Evolutionary conservation across 2,888 invertebrate species (phyloP), one percentile per base, ranked within the genome.

Genomic region (Hybos culiciformis): DNA sequence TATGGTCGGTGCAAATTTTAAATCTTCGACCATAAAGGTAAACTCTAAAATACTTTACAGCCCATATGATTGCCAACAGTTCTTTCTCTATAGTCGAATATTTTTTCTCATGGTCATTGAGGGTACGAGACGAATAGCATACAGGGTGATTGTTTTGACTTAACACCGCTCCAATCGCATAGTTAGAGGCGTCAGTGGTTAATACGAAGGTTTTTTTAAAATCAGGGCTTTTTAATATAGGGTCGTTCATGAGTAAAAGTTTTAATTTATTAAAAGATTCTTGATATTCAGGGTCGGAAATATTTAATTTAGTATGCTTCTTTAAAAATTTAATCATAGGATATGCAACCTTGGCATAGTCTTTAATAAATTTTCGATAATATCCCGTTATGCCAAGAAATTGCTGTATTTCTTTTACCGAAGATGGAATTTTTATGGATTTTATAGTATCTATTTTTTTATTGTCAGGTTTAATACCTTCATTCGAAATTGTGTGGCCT

Each of bases 201-300:
- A 34, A 19, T 9, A 15, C 12, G 18, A 34, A 34, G 5, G 7
- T 14, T 34, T 34, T 34, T 4, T 14, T 5, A 12, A 34, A 34
- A 34, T 34, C 34, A 18, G 34, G 18, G 5, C 12, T 54, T 47
- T 53, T 48, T 29, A 58, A 29, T 21, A 54, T 44, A 39, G 47
- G 40, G 12, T 42, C 43, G 15, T 21, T 42, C 5, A 39, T 46
- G 12, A 50, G 15, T 15, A 48, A 14, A 12, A 39, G 43, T 44
- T 47, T 48, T 33, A 50, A 31, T 23, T 19, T 50, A 18, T 41
- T 32, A 12, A 44, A 44, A 7, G 46, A 31, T 34, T 37, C 38
- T 11, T 23, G 23, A 20, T 47, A 50, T 32, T 39, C 39, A 34
- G 4, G 38, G 7, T 46, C 42, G 5, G 21, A 18, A 19, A 24